Percentiles rank a stretch among this genome's conserved stretches.
These are phyloP conservation scores for Pogoniulus pusillus DNA, from an alignment of 2,797 vertebrate genomes.

Conservation along the genomic window DNA sequence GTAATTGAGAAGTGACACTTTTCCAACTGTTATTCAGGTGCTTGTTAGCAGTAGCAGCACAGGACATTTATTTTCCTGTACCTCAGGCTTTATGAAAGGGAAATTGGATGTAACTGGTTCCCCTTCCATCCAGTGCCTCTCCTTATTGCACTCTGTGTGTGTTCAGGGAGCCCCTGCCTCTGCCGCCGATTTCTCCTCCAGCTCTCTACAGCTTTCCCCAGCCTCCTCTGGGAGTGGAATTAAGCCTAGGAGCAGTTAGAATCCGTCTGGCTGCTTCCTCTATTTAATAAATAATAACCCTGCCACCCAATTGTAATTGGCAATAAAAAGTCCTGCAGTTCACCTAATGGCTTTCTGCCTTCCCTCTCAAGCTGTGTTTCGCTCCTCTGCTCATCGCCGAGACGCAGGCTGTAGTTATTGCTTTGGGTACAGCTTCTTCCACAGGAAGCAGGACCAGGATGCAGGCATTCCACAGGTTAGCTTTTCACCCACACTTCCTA, in stretches of 20 bases:
- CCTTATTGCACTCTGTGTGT: background rate
- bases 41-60: background rate
- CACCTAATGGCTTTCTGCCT: conserved; percentile 20
- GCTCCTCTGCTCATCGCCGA: background rate
- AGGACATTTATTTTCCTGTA: background rate
- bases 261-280: conserved; percentile 35
- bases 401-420: conserved; percentile 48
- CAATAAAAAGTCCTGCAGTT: conserved; percentile 49
- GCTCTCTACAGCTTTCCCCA: background rate
- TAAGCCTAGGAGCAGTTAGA: conserved; percentile 13
- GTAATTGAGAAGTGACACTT: no score
- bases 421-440: background rate
- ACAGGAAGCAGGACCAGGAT: background rate
- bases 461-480: background rate
- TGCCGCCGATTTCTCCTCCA: background rate
- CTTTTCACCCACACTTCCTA: background rate
- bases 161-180: background rate
- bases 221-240: conserved; percentile 3
- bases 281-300: conserved; percentile 65
- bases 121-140: background rate
- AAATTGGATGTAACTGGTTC: background rate
- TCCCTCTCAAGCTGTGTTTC: conserved; percentile 7
- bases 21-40: background rate
- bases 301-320: conserved; percentile 53
- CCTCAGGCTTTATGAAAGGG: background rate